Evolutionary conservation across 2,113 vertebrate genomes (phyloP).

Genomic region (Craseonycteris thonglongyai): DNA sequence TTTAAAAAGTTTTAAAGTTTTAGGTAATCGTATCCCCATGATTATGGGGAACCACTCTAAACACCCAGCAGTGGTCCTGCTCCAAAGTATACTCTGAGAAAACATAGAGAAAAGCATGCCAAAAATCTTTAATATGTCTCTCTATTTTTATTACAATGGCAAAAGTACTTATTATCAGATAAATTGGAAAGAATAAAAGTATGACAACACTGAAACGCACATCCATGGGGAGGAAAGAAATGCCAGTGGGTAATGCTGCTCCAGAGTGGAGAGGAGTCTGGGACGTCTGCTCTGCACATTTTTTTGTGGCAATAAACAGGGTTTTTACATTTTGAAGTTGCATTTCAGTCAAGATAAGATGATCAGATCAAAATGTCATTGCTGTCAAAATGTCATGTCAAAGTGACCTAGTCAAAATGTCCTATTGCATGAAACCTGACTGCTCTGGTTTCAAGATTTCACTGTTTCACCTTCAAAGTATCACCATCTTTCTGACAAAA

Average conservation of each 20-base stretch:
- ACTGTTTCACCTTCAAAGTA: not conserved
- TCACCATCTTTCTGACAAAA: not conserved
- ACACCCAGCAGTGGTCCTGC: not conserved
- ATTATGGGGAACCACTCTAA: not conserved
- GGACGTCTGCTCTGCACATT: not conserved
- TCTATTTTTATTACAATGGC: not conserved
- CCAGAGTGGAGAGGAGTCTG: not conserved
- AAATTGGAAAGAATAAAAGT: not conserved
- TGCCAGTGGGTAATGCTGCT: not conserved
- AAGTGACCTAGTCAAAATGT: slow-evolving; percentile 15
- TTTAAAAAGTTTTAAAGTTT: not conserved
- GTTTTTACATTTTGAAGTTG: not conserved
- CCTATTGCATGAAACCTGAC: not conserved
- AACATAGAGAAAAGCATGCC: not conserved
- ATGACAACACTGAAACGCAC: not conserved
- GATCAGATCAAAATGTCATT: slow-evolving; percentile 1
- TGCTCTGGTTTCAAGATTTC: not conserved
- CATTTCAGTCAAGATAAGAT: not conserved
- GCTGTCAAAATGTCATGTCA: slow-evolving; percentile 26
- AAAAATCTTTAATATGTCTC: not conserved
- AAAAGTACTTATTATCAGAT: not conserved
- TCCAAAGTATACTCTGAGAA: not conserved
- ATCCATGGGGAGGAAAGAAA: not conserved
- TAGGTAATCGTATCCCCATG: no score
- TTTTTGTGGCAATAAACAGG: not conserved